Evolutionary conservation across 2,797 vertebrate species (phyloP), one percentile per base, ranked within the genome.

Genomic region (Etheostoma perlongum): DNA sequence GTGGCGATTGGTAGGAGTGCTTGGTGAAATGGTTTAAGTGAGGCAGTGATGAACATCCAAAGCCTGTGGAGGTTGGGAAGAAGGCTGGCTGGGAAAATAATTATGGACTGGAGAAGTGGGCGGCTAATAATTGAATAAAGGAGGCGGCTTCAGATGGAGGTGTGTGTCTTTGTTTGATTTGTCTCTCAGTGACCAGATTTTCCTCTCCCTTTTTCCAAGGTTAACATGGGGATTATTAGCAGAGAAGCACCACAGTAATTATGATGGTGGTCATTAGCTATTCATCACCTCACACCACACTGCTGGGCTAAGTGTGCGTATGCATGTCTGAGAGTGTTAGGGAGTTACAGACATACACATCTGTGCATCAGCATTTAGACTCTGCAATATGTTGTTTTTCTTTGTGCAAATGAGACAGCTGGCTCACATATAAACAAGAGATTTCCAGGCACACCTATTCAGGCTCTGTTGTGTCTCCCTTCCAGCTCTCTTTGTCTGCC

Each of bases 251-350:
- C 19, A 47, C 66, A 55, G 57, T 92, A 92, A 94, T 93, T 84
- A 89, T 72, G 72, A n/a, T 21, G 76, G 66, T 66, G 54, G 73
- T 83, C 88, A 94, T 94, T 92, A 93, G 95, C 87, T 92, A 95
- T 94, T 95, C 84, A 93, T 94, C 85, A 91, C 61, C 68, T 83
- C 64, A 73, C 71, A 75, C 78, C 54, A 71, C 44, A 61, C 67
- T 85, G 55, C 47, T 70, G 25, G 30, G 49, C 60, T 46, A 42
- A 72, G 76, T 72, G 48, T 16, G 27, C 27, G 52, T 44, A 7
- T 57, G 33, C 44, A 27, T 52, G 53, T 79, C 46, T 57, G 65
- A 79, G 72, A 67, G 63, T 73, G 27, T 76, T 12, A 40, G 51
- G 55, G 70, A 54, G 67, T 64, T 53, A 42, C 4, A 73, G 53